Evolutionary conservation across 1,140 invertebrate genomes (phyloP).

Genomic region (Scaptomyza montana): DNA sequence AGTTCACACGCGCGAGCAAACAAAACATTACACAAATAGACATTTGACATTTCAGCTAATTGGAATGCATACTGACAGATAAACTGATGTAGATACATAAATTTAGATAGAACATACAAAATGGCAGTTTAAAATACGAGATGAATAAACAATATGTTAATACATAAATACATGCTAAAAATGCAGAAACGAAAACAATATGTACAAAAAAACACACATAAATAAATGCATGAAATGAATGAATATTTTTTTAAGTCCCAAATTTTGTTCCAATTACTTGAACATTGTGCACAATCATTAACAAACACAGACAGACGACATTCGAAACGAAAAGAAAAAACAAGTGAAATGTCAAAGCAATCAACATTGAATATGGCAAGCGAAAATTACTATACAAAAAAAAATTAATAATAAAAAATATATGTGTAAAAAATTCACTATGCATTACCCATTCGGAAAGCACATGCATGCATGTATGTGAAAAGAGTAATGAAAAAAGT

Average conservation of each 20-base stretch:
- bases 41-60: slow-evolving; percentile 39
- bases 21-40: slow-evolving; percentile 25
- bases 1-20: slow-evolving; percentile 7
- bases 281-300: no score
- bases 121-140: background rate
- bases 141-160: background rate
- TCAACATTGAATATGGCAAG: no score
- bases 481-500: no score
- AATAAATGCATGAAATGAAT: background rate
- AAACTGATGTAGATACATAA: background rate
- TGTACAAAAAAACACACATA: no score
- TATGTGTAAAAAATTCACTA: no score
- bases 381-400: no score
- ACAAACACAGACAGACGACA: no score
- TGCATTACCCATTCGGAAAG: no score
- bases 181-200: background rate
- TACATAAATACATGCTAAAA: background rate
- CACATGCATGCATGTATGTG: no score
- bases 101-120: background rate
- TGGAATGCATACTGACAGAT: slow-evolving; percentile 20
- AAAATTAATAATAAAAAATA: no score
- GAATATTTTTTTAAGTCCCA: background rate
- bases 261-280: background rate
- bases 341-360: slow-evolving; percentile 19
- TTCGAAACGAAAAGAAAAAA: background rate